These are phyloP conservation scores for Eolophus roseicapilla DNA, from an alignment of 2,113 vertebrate genomes.

Conservation along the genomic window DNA sequence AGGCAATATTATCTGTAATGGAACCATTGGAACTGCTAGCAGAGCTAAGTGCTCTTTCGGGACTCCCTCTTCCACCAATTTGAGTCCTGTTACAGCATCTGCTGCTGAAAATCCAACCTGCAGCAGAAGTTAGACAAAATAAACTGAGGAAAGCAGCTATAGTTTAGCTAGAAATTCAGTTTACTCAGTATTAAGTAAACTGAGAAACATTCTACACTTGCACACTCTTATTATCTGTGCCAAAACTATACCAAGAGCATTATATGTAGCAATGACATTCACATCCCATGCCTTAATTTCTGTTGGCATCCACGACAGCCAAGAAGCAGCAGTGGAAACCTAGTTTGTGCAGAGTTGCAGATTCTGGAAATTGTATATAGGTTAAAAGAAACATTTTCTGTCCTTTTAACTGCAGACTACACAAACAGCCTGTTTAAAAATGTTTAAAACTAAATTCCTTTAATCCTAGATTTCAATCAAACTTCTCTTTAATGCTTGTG, in stretches of 20 bases:
- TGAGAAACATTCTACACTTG: neutral
- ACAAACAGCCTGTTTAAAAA: neutral
- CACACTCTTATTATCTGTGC: neutral
- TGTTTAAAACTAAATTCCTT: neutral
- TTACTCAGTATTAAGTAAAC: neutral
- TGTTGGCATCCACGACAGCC: accelerated
- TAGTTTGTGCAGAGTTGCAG: neutral
- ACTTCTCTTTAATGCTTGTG: neutral
- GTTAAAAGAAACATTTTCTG: neutral
- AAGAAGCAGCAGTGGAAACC: neutral
- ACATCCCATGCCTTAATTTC: neutral
- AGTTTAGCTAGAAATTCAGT: neutral
- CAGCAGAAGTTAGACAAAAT: neutral
- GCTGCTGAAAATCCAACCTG: constrained; percentile 97
- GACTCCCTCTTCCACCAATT: constrained; percentile 94
- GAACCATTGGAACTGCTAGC: constrained; percentile 96
- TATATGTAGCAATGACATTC: neutral
- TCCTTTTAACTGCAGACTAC: neutral
- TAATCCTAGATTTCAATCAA: neutral
- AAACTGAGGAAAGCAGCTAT: neutral
- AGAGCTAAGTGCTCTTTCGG: constrained; percentile 95
- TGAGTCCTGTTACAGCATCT: constrained; percentile 94
- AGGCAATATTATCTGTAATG: constrained; percentile 92
- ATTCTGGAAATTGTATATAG: neutral
- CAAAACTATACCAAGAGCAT: neutral